Base-by-base conservation (phyloP, 2,888 invertebrate genomes). In the Linyphia triangularis region DNA sequence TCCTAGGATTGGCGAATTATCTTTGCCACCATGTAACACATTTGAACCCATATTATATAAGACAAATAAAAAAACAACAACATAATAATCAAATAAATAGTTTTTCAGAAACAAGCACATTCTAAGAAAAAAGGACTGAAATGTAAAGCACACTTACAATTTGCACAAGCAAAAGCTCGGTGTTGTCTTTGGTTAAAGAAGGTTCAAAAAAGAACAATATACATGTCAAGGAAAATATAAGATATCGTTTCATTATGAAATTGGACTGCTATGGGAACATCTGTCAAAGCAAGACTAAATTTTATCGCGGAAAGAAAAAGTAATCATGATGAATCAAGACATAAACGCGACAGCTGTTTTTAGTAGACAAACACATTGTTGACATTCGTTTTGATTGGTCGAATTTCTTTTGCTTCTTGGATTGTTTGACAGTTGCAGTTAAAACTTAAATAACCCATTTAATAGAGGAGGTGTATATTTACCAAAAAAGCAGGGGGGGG, bases 151-250 rank as follows among this genome's bases (percentile, higher is more conserved):
- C 69, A 69, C 81, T 69, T 57, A 81, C 69, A 24, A 81, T 67
- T 16, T 81, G 69, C 22, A 81, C 81, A 69, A 81, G 69, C n/a
- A 81, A 51, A 10, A 81, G 69, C 26, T 69, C 57, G 22, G 24
- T 43, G 19, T 81, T 69, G 51, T 69, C 37, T 57, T 69, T 16
- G 1, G 81, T 10, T 16, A 26, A 51, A 57, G 37, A 26, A 13
- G 33, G 3, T 16, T 19, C 19, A 13, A 69, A 9, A 4, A 63
- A 40, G n/a, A 40, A 51, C n/a, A 51, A n/a, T 5, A 51, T n/a
- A 51, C 51, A 51, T 16, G 51, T 16, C 16, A 51, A 13, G n/a
- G 51, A 51, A 51, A 51, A 51, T 51, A 16, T 16, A 16, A 51
- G n/a, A 5, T n/a, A 51, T 13, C 13, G 51, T n/a, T 51, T 51